Evolutionary conservation across 2,888 invertebrate species (phyloP), one percentile per base, ranked within the genome.

Genomic region (Pandemis corylana): DNA sequence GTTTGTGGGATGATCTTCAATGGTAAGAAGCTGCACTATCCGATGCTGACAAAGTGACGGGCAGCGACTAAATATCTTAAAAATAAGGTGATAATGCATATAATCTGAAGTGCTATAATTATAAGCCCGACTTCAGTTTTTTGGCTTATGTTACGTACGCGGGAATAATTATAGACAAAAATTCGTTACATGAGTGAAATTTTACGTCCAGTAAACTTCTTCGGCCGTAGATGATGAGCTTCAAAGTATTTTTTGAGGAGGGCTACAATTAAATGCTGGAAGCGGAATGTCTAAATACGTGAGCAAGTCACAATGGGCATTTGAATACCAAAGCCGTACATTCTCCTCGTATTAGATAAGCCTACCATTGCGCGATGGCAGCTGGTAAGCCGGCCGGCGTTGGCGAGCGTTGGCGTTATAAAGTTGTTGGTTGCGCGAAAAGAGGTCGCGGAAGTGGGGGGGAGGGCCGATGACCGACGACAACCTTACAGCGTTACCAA

Each of bases 391-490:
- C 78, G 78, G 78, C 79, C 81, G 82, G 82, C 83, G 84, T 81
- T 80, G 79, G 83, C 76, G 77, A 77, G 79, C 77, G 85, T 81
- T 81, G 83, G 81, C 85, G 78, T 80, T 84, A 81, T 87, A 83
- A 89, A 85, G 81, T 87, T 80, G 89, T 84, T 84, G 89, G 87
- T 82, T 82, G 84, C 82, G 77, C 76, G 79, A 77, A 93, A 91
- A 88, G 93, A 92, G 93, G 93, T 88, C 92, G 88, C 77, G 78
- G 83, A 79, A 85, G 87, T 80, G 86, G 83, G 87, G 89, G 88
- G 82, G 80, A 87, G 85, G 90, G 91, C 84, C 91, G 91, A 90
- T 91, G 92, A 93, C 93, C 93, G 92, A 80, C 84, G 89, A 85
- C 90, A 90, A 87, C 89, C 90, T 92, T 88, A 90, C 87, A 88